A percentile compares a stretch with the other conserved stretches of the same genome.
Conservation (phyloP, 2,113 vertebrate genomes). For the Mormyrus iriodes region DNA sequence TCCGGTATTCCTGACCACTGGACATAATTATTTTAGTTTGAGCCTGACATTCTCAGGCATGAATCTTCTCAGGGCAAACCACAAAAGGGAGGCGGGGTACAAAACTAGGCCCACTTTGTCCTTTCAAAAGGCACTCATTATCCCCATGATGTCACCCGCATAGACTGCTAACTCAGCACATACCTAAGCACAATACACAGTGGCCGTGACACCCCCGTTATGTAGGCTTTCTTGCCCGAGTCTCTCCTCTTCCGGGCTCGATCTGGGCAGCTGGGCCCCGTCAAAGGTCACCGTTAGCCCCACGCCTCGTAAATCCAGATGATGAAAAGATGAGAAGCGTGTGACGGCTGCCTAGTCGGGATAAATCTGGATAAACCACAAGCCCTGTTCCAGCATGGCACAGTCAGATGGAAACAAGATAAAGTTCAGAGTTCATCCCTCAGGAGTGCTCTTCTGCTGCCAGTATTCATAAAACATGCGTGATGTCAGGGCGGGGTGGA, state of each 20-base stretch:
- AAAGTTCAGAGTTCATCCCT: not conserved
- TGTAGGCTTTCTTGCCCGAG: not conserved
- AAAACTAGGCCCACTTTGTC: not conserved
- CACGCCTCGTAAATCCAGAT: slow-evolving; percentile 66
- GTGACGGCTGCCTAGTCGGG: not conserved
- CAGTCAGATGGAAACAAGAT: not conserved
- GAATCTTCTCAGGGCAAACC: not conserved
- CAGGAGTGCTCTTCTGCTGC: not conserved
- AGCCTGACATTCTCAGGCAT: not conserved
- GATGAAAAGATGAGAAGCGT: slow-evolving; percentile 47
- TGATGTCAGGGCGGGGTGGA: not conserved
- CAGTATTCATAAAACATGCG: not conserved
- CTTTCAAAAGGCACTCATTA: not conserved
- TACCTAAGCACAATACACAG: not conserved
- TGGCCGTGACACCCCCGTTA: not conserved
- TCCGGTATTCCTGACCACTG: not conserved
- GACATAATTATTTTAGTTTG: not conserved
- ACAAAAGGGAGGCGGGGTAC: not conserved
- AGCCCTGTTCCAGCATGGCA: not conserved
- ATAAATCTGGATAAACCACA: not conserved
- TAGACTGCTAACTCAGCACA: not conserved
- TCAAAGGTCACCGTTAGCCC: slow-evolving; percentile 48
- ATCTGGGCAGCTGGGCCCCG: no score
- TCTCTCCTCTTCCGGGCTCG: not conserved
- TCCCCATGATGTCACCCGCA: not conserved